A percentile compares a stretch with the other conserved stretches of the same genome.
phyloP scores from a whole-genome alignment of 2,888 invertebrate species.

The Petrolisthes cinctipes region DNA sequence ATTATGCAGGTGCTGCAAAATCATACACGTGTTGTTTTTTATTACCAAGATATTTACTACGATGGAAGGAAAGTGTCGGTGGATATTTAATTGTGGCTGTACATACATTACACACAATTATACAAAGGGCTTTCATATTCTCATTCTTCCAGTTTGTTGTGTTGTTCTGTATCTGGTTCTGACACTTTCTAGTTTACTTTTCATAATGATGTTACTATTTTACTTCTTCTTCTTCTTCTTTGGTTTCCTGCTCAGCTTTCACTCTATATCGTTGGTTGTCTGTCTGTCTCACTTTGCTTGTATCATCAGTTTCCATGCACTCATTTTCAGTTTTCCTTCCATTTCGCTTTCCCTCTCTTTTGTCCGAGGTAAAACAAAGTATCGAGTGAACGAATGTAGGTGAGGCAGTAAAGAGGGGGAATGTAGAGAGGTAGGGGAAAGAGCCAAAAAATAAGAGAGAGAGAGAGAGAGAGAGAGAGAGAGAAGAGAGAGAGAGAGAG shows the following conservation, averaged over 20 bases:
- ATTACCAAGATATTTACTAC: no score
- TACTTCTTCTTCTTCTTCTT: background rate
- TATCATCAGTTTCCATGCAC: background rate
- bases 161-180: no score
- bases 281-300: background rate
- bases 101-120: no score
- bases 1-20: no score
- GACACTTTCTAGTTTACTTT: no score
- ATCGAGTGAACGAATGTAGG: background rate
- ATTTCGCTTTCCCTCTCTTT: background rate
- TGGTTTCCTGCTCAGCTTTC: background rate
- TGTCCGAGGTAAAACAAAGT: background rate
- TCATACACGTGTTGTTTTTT: no score
- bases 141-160: no score
- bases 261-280: background rate
- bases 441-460: background rate
- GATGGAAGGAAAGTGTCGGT: no score
- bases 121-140: no score
- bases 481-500: slow-evolving; percentile 10
- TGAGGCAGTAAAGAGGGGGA: background rate
- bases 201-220: background rate
- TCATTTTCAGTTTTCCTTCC: background rate
- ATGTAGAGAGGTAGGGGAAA: background rate
- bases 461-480: background rate
- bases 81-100: no score